Evolutionary conservation across 2,113 vertebrate species (phyloP).

Genomic region (Bagarius yarrelli): DNA sequence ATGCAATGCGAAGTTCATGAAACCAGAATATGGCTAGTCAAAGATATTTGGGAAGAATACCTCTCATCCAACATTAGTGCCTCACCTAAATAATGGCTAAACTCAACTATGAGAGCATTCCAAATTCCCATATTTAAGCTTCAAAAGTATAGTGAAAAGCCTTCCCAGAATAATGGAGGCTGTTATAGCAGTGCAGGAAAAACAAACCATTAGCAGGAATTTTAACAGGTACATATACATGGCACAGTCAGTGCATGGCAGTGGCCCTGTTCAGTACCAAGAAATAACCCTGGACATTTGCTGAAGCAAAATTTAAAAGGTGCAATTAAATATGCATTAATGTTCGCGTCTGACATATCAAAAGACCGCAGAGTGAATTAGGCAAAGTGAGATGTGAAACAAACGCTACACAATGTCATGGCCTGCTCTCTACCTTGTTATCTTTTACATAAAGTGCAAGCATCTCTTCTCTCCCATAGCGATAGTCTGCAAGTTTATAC

Average conservation of each 20-base stretch:
- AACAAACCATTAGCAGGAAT: neutral
- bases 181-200: neutral
- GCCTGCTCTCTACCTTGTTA: conserved; percentile 83
- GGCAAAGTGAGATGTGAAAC: neutral
- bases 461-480: conserved; percentile 99
- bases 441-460: conserved; percentile 99
- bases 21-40: no score
- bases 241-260: no score
- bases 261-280: neutral
- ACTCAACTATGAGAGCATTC: no score
- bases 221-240: neutral
- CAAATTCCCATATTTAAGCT: no score
- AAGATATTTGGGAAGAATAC: no score
- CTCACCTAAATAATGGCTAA: no score
- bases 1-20: no score
- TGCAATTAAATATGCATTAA: neutral
- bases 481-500: conserved; percentile 99
- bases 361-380: neutral
- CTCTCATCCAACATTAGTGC: no score
- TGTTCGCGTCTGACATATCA: neutral
- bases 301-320: neutral
- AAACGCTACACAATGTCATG: neutral
- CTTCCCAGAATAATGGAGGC: neutral
- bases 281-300: neutral
- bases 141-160: neutral